These are phyloP conservation scores for Cephalotes varians DNA, from an alignment of 2,888 invertebrate genomes.

Conservation along the genomic window DNA sequence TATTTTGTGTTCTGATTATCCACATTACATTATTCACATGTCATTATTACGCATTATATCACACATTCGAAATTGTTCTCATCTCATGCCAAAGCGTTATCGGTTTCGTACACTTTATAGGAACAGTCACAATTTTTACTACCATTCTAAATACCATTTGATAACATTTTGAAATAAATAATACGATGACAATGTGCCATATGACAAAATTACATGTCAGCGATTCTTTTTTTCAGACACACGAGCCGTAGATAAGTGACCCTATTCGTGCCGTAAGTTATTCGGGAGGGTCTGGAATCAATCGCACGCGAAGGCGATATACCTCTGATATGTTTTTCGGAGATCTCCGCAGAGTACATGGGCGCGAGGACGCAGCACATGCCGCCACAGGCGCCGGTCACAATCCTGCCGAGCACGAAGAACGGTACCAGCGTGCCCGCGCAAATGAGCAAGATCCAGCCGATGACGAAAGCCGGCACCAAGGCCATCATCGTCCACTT, in stretches of 20 bases:
- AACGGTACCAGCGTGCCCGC: slow-evolving; percentile 88
- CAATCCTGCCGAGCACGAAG: slow-evolving; percentile 88
- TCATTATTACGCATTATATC: slow-evolving; percentile 14
- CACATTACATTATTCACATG: background rate
- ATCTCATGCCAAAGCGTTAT: background rate
- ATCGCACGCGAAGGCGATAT: background rate
- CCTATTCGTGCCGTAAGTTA: background rate
- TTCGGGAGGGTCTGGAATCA: background rate
- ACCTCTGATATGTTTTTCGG: slow-evolving; percentile 92
- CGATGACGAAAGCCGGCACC: slow-evolving; percentile 84
- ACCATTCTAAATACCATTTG: background rate
- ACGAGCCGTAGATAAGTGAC: background rate
- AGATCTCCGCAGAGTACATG: slow-evolving; percentile 93
- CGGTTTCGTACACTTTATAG: background rate
- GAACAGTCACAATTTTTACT: no score
- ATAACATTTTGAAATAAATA: background rate
- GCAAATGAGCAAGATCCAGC: slow-evolving; percentile 90
- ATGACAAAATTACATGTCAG: background rate
- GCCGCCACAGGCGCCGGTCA: slow-evolving; percentile 92
- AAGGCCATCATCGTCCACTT: slow-evolving; percentile 89
- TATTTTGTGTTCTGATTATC: slow-evolving; percentile 15
- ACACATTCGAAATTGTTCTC: background rate
- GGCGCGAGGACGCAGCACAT: slow-evolving; percentile 93
- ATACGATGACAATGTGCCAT: background rate
- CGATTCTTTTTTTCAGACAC: background rate